Base-by-base conservation (phyloP, 2,113 vertebrate genomes). In the Cavia porcellus region DNA sequence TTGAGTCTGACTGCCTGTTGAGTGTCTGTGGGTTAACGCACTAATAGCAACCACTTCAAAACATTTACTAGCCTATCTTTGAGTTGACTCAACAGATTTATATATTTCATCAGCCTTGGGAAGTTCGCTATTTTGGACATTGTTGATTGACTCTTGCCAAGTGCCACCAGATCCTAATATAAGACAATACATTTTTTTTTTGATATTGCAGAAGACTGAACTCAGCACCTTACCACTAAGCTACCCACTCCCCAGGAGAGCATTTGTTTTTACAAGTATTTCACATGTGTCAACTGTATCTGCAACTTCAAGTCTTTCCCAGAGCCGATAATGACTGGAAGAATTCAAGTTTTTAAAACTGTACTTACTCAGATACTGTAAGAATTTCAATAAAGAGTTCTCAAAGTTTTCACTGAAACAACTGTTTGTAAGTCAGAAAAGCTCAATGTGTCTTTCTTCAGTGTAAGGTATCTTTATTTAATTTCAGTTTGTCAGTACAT, bases 351-450 rank as follows among this genome's bases (percentile, higher is more conserved):
- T 80, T 92, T 90, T 66, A 61, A 95, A 94, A 42, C 14, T 45
- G 42, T 77, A 24, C 15, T 86, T 92, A 92, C 55, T 79, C 66
- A 96, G 80, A 89, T 20, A 35, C 42, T 59, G 42, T 68, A 94
- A 89, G 80, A 93, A 87, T 52, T 94, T 89, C 38, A 74, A 83
- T 32, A 81, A 90, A 20, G 55, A 57, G 15, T 4, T 87, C 92
- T 87, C 50, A 42, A 87, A 81, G 35, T 88, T 86, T 88, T 19
- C 95, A 20, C 19, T 30, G 59, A 75, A 30, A 61, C 52, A 82
- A 82, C 28, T 25, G 64, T 92, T 50, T 86, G 24, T 84, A 86
- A 81, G 25, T 35, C 45, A 55, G 59, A 90, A 85, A 38, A 77
- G 15, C 8, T 74, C 81, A 85, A 24, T 77, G 64, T 68, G 47